Evolutionary conservation across 2,888 invertebrate species (phyloP), one percentile per base, ranked within the genome.

Genomic region (Caenorhabditis sp.): DNA sequence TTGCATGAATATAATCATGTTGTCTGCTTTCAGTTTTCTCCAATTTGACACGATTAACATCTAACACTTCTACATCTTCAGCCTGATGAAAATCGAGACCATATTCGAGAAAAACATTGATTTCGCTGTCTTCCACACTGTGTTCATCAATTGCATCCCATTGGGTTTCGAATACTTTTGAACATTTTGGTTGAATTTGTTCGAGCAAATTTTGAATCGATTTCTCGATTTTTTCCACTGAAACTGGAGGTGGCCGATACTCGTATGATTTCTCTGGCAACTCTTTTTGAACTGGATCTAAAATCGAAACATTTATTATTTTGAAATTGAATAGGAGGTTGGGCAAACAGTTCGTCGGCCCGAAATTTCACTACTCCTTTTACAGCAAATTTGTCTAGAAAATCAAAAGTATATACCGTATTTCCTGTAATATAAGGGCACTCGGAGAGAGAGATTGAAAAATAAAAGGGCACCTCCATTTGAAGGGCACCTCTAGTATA

Each of bases 11-110:
- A 36, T 58, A 58, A 36, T 58, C 58, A 36, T 19, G 1, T 6
- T n/a, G 21, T 31, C n/a, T 8, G 19, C 6, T 26, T 3, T 58
- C 58, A 10, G 4, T 21, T 53, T 24, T 21, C 8, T 53, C 24
- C 21, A 58, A 21, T 23, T 58, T 58, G 37, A 58, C 37, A 3
- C 58, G 58, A 58, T 58, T 58, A 36, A 14, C 36, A 19, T 58
- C 58, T 19, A 36, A 14, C 36, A 36, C 36, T 14, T 58, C 58
- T 4, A 58, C 58, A 10, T 58, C 58, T 37, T 58, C 58, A 10
- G 36, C 37, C 19, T 58, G 58, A 58, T 58, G 36, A 8, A 19
- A n/a, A 3, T 58, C 58, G 19, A 19, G 21, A 8, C 12, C 17
- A 14, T 58, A 8, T 3, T 6, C 36, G 2, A 58, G 19, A 37